Evolutionary conservation across 2,888 invertebrate species (phyloP), one percentile per base, ranked within the genome.

Genomic region (Acleris laterana): DNA sequence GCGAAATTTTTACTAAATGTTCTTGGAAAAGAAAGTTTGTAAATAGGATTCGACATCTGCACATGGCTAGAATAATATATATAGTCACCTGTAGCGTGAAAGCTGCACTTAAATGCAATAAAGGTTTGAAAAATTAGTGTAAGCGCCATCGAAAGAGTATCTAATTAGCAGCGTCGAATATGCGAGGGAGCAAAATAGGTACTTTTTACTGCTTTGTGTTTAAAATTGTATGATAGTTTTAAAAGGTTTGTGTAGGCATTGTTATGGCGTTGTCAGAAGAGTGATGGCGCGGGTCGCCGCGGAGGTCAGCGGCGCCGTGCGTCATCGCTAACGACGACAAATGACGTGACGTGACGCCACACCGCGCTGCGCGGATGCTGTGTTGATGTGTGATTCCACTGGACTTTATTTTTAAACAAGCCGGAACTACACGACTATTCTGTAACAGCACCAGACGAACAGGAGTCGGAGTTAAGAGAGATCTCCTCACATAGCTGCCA

Each of bases 261-360:
- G 67, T 71, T 61, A 74, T 77, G 72, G 72, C 76, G 77, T 78
- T 84, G 87, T 85, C 84, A 79, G 83, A 87, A 91, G 91, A 92
- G 81, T 85, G 89, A 92, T 92, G 89, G 84, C 79, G 81, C 80
- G 80, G 89, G 92, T 89, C 89, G 84, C 71, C 74, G 71, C 71
- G 76, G 83, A 84, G 91, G 91, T 91, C 92, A 89, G 82, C 83
- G 75, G 73, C 83, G 88, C 81, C 89, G 87, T 93, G 86, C 87
- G 90, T 92, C 93, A 92, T 93, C 88, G 84, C 86, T 93, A 93
- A 91, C 87, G 91, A 93, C 91, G 93, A 92, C 91, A 91, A 91
- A 93, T 90, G 90, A 90, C 88, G 84, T 80, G 84, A 82, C 80
- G 82, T 83, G 83, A 85, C 84, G 79, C 67, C 62, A 65, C 72